phyloP scores from a whole-genome alignment of 92 coral and sea anemone species.

The Phenganax stokvisi region DNA sequence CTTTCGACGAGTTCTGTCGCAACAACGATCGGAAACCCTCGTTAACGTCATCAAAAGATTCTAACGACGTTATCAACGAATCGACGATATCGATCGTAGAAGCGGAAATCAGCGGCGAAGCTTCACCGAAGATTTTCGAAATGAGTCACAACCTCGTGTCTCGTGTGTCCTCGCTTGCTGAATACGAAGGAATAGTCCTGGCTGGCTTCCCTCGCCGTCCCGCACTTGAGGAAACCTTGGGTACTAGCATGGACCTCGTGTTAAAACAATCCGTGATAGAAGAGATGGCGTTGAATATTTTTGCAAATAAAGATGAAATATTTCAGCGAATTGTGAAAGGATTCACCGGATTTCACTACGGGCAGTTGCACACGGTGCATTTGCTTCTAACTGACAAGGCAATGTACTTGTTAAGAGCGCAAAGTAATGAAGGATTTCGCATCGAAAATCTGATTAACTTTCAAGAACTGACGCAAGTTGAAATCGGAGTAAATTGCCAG shows the following conservation, averaged over 20 bases:
- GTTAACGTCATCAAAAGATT: neutral
- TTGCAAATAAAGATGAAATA: slow-evolving; percentile 62
- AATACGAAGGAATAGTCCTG: slow-evolving; percentile 67
- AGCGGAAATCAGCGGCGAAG: slow-evolving; percentile 23
- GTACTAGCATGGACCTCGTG: slow-evolving; percentile 60
- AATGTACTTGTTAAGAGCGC: slow-evolving; percentile 58
- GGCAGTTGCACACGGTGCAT: slow-evolving; percentile 51
- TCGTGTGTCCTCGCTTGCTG: slow-evolving; percentile 4
- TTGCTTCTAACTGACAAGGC: slow-evolving; percentile 63
- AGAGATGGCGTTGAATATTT: slow-evolving; percentile 60
- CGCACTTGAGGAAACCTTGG: slow-evolving; percentile 53
- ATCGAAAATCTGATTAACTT: neutral
- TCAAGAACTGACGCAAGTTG: neutral
- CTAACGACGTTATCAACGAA: slow-evolving; percentile 31
- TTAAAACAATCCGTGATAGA: slow-evolving; percentile 49
- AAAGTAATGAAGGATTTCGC: slow-evolving; percentile 14
- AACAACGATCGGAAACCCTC: slow-evolving; percentile 45
- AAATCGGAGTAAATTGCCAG: slow-evolving; percentile 74
- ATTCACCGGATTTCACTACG: slow-evolving; percentile 58
- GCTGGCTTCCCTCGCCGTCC: slow-evolving; percentile 78
- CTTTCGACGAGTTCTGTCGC: slow-evolving; percentile 87
- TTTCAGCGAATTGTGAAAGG: slow-evolving; percentile 64
- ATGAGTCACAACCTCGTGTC: neutral
- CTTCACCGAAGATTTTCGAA: neutral
- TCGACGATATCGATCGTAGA: slow-evolving; percentile 25